Evolutionary conservation across 2,888 invertebrate species (phyloP).

Genomic region (Abscondita cerata): DNA sequence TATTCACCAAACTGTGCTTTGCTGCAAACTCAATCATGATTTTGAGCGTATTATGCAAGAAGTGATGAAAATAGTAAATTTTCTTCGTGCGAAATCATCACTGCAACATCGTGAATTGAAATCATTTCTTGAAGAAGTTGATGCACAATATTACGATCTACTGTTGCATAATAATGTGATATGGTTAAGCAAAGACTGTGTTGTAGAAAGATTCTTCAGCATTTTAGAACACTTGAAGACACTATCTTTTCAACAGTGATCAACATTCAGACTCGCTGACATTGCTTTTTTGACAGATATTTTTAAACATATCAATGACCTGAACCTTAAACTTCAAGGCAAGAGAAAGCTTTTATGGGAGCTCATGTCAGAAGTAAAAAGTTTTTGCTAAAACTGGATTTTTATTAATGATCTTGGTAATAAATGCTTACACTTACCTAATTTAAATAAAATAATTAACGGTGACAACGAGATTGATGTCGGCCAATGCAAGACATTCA

Average conservation of each 20-base stretch:
- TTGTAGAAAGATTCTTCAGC: constrained; percentile 4
- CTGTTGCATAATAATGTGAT: constrained; percentile 1
- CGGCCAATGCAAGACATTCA: constrained; percentile 1
- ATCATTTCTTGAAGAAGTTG: constrained; percentile 7
- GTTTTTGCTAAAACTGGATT: constrained; percentile 2
- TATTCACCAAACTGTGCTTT: constrained; percentile 37
- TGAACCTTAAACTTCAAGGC: constrained; percentile 6
- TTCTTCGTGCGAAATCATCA: constrained; percentile 27
- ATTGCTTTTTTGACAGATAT: background rate
- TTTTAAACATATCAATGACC: constrained; percentile 1
- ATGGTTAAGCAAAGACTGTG: constrained; percentile 5
- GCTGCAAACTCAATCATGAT: constrained; percentile 22
- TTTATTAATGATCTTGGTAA: constrained; percentile 1
- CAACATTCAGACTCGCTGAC: background rate
- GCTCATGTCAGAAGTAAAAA: constrained; percentile 3
- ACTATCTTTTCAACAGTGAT: background rate
- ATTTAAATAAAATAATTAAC: constrained; percentile 2
- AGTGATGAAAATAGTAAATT: constrained; percentile 33
- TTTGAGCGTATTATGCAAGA: constrained; percentile 31
- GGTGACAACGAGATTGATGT: background rate
- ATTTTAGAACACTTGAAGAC: background rate
- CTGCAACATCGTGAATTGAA: constrained; percentile 10
- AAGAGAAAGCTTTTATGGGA: constrained; percentile 12
- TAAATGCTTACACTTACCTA: constrained; percentile 7
- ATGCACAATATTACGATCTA: constrained; percentile 7